Evolutionary conservation across 2,113 vertebrate species (phyloP).

Genomic region (Salvator merianae): DNA sequence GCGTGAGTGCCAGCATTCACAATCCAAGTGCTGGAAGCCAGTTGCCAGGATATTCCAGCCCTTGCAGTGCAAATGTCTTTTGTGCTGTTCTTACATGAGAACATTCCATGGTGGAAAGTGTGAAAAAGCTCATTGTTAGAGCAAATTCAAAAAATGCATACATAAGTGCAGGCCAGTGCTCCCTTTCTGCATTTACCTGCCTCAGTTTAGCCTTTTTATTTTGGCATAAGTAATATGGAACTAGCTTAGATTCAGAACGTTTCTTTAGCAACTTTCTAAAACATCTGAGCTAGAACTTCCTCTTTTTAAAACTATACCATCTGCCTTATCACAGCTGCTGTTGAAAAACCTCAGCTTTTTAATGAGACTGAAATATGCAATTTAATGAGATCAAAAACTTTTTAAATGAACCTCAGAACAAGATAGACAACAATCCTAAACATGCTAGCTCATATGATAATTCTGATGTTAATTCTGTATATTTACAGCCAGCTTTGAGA

Average conservation of each 20-base stretch:
- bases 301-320: not conserved
- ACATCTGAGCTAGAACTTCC: not conserved
- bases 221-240: not conserved
- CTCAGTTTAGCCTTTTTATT: not conserved
- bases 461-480: not conserved
- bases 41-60: too few species aligned
- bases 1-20: too few species aligned
- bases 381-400: conserved; percentile 19
- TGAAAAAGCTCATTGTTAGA: too few species aligned
- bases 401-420: conserved; percentile 22
- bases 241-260: not conserved
- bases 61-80: too few species aligned
- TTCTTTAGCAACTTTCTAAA: not conserved
- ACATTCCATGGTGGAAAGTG: too few species aligned
- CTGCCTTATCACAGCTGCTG: conserved; percentile 17
- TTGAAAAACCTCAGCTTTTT: conserved; percentile 2
- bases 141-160: not conserved
- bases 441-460: not conserved
- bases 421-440: not conserved
- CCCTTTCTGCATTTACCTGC: not conserved
- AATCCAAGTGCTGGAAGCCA: too few species aligned
- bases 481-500: not conserved
- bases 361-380: conserved; percentile 7
- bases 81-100: too few species aligned
- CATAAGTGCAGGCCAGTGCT: not conserved